Evolutionary conservation across 2,888 invertebrate genomes (phyloP).

Genomic region (Cremastinae sp.): DNA sequence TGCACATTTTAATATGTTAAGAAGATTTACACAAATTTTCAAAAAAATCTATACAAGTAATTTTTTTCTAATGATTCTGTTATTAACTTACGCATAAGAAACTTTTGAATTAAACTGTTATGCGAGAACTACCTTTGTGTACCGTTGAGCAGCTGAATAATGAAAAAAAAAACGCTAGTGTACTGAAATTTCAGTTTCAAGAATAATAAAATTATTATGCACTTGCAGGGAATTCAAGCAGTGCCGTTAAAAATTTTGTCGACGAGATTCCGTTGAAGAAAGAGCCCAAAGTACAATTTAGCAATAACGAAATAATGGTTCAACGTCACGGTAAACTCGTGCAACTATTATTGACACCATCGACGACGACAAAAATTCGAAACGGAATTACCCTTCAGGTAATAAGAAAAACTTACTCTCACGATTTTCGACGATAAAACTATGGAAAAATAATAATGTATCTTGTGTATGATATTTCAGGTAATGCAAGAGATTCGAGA

Average conservation of each 20-base stretch:
- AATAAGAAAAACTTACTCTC: conserved; percentile 38
- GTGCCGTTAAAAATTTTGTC: conserved; percentile 59
- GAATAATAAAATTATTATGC: conserved; percentile 58
- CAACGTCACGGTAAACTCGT: conserved; percentile 83
- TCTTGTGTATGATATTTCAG: conserved; percentile 79
- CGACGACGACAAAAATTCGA: conserved; percentile 83
- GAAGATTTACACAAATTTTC: no score
- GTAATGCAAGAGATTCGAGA: conserved; percentile 89
- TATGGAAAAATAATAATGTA: not conserved
- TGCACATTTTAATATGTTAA: no score
- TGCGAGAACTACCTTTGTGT: no score
- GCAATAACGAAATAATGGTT: conserved; percentile 83
- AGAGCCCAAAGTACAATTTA: conserved; percentile 71
- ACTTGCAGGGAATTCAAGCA: conserved; percentile 52
- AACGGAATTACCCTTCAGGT: conserved; percentile 85
- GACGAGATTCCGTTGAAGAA: conserved; percentile 69
- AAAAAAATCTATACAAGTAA: no score
- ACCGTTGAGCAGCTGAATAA: no score
- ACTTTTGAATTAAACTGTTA: no score
- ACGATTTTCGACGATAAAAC: not conserved
- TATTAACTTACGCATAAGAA: no score
- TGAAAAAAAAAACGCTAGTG: no score
- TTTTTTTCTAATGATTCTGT: no score
- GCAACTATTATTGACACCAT: conserved; percentile 84
- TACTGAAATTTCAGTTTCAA: not conserved